A percentile compares a stretch with the other conserved stretches of the same genome.
Evolutionary conservation across 2,888 invertebrate genomes (phyloP).

Genomic region (Eupithecia pulchellata): DNA sequence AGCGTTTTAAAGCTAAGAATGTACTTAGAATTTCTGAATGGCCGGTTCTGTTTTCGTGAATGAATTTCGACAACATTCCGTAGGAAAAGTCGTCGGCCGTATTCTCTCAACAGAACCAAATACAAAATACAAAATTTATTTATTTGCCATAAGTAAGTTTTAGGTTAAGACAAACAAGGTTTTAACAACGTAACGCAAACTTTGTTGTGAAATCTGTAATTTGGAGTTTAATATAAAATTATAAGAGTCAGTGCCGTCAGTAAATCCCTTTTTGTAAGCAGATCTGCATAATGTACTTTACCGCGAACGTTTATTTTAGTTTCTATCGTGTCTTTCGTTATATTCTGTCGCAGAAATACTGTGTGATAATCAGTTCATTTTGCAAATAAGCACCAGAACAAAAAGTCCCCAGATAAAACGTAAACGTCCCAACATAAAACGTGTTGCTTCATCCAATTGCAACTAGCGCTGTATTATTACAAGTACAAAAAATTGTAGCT

Average conservation of each 20-base stretch:
- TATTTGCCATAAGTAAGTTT: no score
- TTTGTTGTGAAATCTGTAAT: no score
- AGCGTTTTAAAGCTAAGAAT: slow-evolving; percentile 9
- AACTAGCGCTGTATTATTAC: slow-evolving; percentile 49
- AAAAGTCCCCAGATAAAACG: no score
- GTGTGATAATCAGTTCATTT: not conserved
- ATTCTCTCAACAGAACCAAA: not conserved
- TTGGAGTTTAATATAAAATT: no score
- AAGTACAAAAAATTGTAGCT: slow-evolving; percentile 50
- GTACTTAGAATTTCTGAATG: slow-evolving; percentile 19
- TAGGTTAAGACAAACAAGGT: no score
- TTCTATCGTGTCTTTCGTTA: not conserved
- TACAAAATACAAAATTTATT: not conserved
- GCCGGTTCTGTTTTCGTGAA: not conserved
- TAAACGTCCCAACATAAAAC: slow-evolving; percentile 29
- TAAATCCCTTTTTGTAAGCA: not conserved
- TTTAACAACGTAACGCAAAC: no score
- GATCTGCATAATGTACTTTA: not conserved
- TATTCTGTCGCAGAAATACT: not conserved
- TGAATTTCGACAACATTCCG: not conserved
- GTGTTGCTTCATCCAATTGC: slow-evolving; percentile 48
- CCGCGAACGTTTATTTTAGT: not conserved
- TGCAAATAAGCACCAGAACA: slow-evolving; percentile 17
- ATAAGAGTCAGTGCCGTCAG: not conserved
- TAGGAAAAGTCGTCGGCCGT: not conserved